Evolutionary conservation across 2,797 vertebrate genomes (phyloP), one percentile per base, ranked within the genome.

Genomic region (Rhinatrema bivittatum): DNA sequence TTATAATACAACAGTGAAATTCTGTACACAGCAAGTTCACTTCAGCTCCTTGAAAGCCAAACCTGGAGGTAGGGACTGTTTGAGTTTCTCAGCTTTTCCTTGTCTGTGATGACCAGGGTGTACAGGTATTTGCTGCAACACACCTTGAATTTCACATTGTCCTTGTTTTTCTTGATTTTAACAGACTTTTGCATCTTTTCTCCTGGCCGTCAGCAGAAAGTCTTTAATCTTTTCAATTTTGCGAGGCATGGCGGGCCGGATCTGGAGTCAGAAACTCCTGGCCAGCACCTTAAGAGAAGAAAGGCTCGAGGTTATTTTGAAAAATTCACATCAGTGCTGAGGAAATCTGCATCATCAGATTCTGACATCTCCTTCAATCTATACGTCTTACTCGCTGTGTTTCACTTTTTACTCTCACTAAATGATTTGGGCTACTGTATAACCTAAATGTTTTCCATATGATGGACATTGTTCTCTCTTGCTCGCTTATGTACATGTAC

Each of bases 111-210:
- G 74, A 98, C 95, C 76, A 98, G 56, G 1, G 95, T 98, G 74
- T 98, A 98, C 25, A 98, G 89, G 66, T 91, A 98, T 10, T 88
- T 80, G 85, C 93, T 98, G 82, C 94, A 98, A 40, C 93, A 94
- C 30, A 98, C 94, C 75, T 98, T 98, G 70, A 98, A 98, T 33
- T 98, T 97, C 22, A 98, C 93, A 32, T 98, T 98, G 66, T 97
- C 92, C 78, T 97, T 97, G 75, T 98, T 98, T 68, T 98, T 98
- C 92, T 98, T 98, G 77, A 98, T 98, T 78, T 98, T 98, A 34
- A 98, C 95, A 1, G 95, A 98, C 95, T 50, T 98, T 98, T 4
- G 95, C 94, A 31, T 98, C 95, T 78, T 98, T 98, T 60, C 94
- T 89, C 78, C 95, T 77, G 32, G 95, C 94, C 2, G 93, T 98